These are phyloP conservation scores for Struthidea cinerea DNA, from an alignment of 2,113 vertebrate species.

Conservation along the genomic window DNA sequence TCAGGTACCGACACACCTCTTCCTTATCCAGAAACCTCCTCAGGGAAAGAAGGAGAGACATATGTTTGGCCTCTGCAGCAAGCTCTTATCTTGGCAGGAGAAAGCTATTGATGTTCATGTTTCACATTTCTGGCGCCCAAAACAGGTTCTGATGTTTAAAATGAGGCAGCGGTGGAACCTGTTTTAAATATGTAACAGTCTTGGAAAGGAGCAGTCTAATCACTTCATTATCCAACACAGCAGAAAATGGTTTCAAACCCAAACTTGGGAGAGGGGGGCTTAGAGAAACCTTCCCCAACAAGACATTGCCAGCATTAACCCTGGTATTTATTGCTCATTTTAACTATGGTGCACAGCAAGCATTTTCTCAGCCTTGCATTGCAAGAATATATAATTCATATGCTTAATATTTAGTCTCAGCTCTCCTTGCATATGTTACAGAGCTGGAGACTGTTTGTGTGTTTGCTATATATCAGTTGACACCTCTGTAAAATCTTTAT, in stretches of 20 bases:
- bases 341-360: conserved; percentile 67
- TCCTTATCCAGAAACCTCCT: conserved; percentile 52
- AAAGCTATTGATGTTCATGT: conserved; percentile 42
- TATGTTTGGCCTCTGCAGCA: conserved; percentile 38
- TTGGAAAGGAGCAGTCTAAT: conserved; percentile 51
- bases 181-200: conserved; percentile 66
- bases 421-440: conserved; percentile 72
- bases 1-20: neutral
- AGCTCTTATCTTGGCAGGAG: conserved; percentile 51
- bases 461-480: conserved; percentile 81
- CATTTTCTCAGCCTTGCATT: conserved; percentile 59
- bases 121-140: conserved; percentile 47
- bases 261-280: conserved; percentile 44
- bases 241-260: conserved; percentile 59
- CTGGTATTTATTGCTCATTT: conserved; percentile 75
- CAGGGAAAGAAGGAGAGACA: conserved; percentile 21
- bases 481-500: conserved; percentile 82
- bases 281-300: conserved; percentile 23
- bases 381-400: conserved; percentile 73
- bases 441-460: conserved; percentile 71
- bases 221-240: conserved; percentile 62
- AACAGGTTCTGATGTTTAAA: conserved; percentile 46
- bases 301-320: conserved; percentile 57
- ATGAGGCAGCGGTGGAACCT: conserved; percentile 47
- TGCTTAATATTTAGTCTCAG: conserved; percentile 68